Evolutionary conservation across 2,797 vertebrate species (phyloP), one percentile per base, ranked within the genome.

Genomic region (Streptopelia turtur): DNA sequence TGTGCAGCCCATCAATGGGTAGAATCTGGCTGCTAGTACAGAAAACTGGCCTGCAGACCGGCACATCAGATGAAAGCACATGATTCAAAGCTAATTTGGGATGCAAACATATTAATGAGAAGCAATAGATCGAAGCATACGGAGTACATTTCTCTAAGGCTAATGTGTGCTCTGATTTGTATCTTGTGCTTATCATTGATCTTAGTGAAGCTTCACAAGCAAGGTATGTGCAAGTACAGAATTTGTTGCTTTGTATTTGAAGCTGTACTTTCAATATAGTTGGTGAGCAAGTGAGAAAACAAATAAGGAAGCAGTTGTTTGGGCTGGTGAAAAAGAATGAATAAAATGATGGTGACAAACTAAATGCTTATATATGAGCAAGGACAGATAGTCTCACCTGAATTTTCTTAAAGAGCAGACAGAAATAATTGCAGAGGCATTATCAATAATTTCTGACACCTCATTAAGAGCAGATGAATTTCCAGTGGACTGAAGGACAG

Each of bases 381-480:
- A 95, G 85, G 86, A 60, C 88, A 90, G 63, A 95, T 59, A 87
- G 83, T 94, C 74, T 93, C 89, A 75, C 61, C 59, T 89, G 49
- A 82, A 81, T 72, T 55, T 90, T 95, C 83, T 96, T 94, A 94
- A 96, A 94, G 82, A 91, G 61, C 53, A 88, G 49, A 24, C 65
- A 93, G 55, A 87, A 65, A 87, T 82, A 88, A 87, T 94, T 77
- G 84, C 71, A 61, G 49, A 87, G 53, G 20, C 45, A 16, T 88
- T 92, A 95, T 93, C 89, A 88, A 93, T 96, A 79, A 95, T 95
- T 97, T 96, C 87, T 97, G 90, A 89, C 90, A 96, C 68, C 13
- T 95, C 77, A 95, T 94, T 91, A 94, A 92, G 30, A 94, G 49
- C 35, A 96, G 60, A 82, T 92, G 77, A 95, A 84, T 87, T 91